phyloP scores from a whole-genome alignment of 2,888 invertebrate species.

The Hirtodrosophila duncani region DNA sequence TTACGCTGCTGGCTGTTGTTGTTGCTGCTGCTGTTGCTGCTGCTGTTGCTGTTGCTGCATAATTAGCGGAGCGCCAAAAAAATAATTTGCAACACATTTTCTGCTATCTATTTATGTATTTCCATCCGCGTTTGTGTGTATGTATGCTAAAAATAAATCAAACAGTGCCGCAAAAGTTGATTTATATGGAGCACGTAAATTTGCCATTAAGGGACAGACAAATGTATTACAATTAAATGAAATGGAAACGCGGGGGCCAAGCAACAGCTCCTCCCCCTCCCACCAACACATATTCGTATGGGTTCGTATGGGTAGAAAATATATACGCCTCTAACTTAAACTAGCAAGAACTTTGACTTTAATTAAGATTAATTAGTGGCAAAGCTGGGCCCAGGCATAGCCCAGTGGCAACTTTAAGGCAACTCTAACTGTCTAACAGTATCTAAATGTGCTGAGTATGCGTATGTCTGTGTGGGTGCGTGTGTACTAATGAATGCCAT shows the following conservation, averaged over 20 bases:
- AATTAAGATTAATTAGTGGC: conserved; percentile 67
- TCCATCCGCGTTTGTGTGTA: conserved; percentile 3
- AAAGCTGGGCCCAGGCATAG: conserved; percentile 28
- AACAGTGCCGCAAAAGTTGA: conserved; percentile 50
- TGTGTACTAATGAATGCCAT: conserved; percentile 53
- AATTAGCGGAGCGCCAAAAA: conserved; percentile 42
- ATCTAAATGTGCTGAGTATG: not conserved
- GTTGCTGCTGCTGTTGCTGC: conserved; percentile 14
- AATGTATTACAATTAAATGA: conserved; percentile 67
- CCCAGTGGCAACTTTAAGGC: not conserved
- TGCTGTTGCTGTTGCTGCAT: conserved; percentile 39
- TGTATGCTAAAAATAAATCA: conserved; percentile 55
- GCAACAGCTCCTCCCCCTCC: conserved; percentile 52
- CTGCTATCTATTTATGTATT: conserved; percentile 16
- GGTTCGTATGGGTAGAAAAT: not conserved
- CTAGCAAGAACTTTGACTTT: conserved; percentile 43
- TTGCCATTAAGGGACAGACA: conserved; percentile 64
- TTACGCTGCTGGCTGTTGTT: not conserved
- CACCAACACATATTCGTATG: conserved; percentile 17
- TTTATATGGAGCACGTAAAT: conserved; percentile 63
- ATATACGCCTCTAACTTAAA: conserved; percentile 12
- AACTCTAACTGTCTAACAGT: no score
- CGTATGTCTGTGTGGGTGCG: conserved; percentile 5
- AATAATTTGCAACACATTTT: conserved; percentile 46
- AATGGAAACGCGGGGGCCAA: conserved; percentile 42